These are phyloP conservation scores for Brenthis daphne DNA, from an alignment of 2,888 invertebrate species.

Conservation along the genomic window DNA sequence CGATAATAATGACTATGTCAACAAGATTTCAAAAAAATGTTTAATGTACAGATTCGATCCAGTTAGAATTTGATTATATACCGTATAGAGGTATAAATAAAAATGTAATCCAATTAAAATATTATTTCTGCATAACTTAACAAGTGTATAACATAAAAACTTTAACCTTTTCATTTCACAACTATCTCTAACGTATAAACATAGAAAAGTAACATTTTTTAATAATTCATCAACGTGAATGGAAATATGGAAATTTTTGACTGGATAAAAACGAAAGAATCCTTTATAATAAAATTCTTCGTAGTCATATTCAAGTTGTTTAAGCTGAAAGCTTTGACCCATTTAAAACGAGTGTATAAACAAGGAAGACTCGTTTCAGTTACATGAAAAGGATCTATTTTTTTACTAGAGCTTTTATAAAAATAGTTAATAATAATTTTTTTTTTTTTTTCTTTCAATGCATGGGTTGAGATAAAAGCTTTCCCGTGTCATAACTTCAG, in stretches of 20 bases:
- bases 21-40: too few relatives aligned
- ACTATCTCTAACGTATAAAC: too few relatives aligned
- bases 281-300: slow-evolving; percentile 13
- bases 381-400: slow-evolving; percentile 18
- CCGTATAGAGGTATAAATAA: too few relatives aligned
- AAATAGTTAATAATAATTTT: slow-evolving; percentile 15
- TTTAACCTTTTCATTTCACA: too few relatives aligned
- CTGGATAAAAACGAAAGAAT: slow-evolving; percentile 18
- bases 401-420: slow-evolving; percentile 13
- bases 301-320: slow-evolving; percentile 20
- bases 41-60: too few relatives aligned
- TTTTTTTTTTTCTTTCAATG: slow-evolving; percentile 29
- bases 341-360: slow-evolving; percentile 20
- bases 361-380: slow-evolving; percentile 19
- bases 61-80: too few relatives aligned
- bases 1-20: too few relatives aligned
- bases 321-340: slow-evolving; percentile 23
- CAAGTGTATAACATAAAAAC: too few relatives aligned
- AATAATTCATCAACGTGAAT: slow-evolving; percentile 5
- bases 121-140: too few relatives aligned
- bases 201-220: background rate
- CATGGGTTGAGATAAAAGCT: slow-evolving; percentile 41
- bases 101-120: too few relatives aligned
- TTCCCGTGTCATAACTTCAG: slow-evolving; percentile 42
- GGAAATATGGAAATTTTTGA: slow-evolving; percentile 10